Percentiles rank a stretch among this genome's conserved stretches.
These are phyloP conservation scores for Orgyia antiqua DNA, from an alignment of 2,888 invertebrate species.

Conservation along the genomic window DNA sequence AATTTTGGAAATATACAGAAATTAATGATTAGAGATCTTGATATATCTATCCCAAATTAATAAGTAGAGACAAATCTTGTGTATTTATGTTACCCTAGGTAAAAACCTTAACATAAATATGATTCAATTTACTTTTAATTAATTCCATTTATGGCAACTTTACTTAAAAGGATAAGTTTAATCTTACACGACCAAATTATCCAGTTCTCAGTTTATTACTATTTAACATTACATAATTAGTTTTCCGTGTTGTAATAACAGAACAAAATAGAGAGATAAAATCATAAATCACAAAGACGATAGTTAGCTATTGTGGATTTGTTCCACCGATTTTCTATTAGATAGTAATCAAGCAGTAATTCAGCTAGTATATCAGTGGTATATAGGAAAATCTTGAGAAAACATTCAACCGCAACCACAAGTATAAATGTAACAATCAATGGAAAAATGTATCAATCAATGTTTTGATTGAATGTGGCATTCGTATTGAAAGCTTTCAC, in stretches of 20 bases:
- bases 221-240: conserved; percentile 28
- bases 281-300: conserved; percentile 24
- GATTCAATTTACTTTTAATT: too few species aligned
- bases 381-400: conserved; percentile 9
- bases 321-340: conserved; percentile 32
- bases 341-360: conserved; percentile 6
- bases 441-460: conserved; percentile 18
- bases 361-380: conserved; percentile 5
- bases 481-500: conserved; percentile 37
- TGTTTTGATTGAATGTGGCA: conserved; percentile 27
- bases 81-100: too few species aligned
- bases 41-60: too few species aligned
- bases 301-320: conserved; percentile 44
- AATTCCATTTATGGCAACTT: too few species aligned
- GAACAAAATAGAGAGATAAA: conserved; percentile 29
- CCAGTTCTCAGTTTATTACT: conserved; percentile 21
- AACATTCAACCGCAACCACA: conserved; percentile 19
- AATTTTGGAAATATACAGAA: too few species aligned
- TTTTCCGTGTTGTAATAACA: conserved; percentile 29
- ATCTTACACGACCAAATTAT: conserved; percentile 6
- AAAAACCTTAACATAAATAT: too few species aligned
- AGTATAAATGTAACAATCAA: too few species aligned
- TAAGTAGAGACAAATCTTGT: too few species aligned
- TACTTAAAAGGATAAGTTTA: conserved; percentile 9
- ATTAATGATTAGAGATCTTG: too few species aligned